Base-by-base conservation (phyloP, 2,888 invertebrate species). In the Prenolepis imparis region DNA sequence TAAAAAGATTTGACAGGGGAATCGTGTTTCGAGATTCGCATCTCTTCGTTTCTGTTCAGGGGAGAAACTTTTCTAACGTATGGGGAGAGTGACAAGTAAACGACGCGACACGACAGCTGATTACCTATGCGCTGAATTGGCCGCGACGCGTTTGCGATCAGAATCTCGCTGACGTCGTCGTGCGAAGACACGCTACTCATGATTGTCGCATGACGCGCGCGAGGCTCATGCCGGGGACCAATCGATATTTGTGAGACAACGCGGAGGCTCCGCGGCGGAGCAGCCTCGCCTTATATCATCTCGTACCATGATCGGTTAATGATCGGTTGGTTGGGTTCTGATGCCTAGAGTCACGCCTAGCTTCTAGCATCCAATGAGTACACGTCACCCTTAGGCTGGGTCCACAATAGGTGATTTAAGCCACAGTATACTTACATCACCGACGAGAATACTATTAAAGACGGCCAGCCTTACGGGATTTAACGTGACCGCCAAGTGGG, bases 221-320 rank as follows among this genome's bases (percentile, higher is more conserved):
- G 82, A 64, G 44, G 77, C 73, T 72, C 88, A 72, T 59, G 82
- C 77, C 73, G 84, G 68, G 68, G 86, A 89, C 88, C 88, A 92
- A 93, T 93, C 92, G 90, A 92, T 92, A 93, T 92, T 90, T 88
- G 91, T 92, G 90, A 92, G 92, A 91, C 91, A 92, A 92, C 92
- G 89, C 90, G 88, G 28, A 28, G 28, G 28, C 28, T 28, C 28
- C 92, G 89, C 90, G 88, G 28, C 28, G 28, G 84, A 87, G 86
- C 82, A 87, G 87, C 86, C 87, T 90, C 90, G 87, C 92, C 90
- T 93, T 92, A n/a, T 52, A 52, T 92, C 90, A 89, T 88, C 89
- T 91, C 89, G 87, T 90, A 91, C 90, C 88, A 90, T 90, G 90
- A 89, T 80, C 73, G 44, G 78, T 15, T 67, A 89, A 4, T 85